A percentile compares a stretch with the other conserved stretches of the same genome.
Conservation (phyloP, 1,140 invertebrate species). For the Megalonaias nervosa region DNA sequence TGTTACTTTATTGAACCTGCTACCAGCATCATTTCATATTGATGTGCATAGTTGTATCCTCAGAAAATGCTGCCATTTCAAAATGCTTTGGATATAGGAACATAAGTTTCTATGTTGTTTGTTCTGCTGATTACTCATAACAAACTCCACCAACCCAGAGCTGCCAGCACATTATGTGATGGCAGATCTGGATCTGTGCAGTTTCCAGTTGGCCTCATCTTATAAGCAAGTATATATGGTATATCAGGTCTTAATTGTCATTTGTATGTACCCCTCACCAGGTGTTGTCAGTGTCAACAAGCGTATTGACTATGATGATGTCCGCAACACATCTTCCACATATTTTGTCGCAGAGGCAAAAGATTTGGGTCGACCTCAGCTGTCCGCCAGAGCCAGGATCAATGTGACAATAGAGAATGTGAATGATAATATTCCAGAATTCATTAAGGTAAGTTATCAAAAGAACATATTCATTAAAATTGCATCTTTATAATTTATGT, state of each 20-base stretch:
- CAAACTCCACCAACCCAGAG: too few relatives aligned
- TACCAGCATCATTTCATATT: background rate
- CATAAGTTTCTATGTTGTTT: too few relatives aligned
- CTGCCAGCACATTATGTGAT: too few relatives aligned
- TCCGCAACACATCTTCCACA: constrained; percentile 76
- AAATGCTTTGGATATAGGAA: background rate
- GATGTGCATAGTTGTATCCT: background rate
- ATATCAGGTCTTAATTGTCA: background rate
- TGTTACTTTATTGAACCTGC: background rate
- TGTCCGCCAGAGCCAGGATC: constrained; percentile 83
- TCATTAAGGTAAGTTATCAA: constrained; percentile 68
- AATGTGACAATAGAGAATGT: constrained; percentile 77
- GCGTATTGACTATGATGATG: constrained; percentile 85
- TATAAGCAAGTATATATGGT: too few relatives aligned
- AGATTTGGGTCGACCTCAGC: constrained; percentile 88
- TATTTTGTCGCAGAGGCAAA: constrained; percentile 86
- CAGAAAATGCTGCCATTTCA: background rate
- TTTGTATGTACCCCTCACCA: constrained; percentile 58
- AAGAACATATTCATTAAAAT: background rate
- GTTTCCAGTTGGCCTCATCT: too few relatives aligned
- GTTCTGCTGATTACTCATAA: too few relatives aligned
- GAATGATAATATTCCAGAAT: constrained; percentile 90
- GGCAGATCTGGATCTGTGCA: too few relatives aligned
- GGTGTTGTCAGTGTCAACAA: constrained; percentile 86
- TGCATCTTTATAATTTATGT: too few relatives aligned